phyloP scores from a whole-genome alignment of 2,113 vertebrate genomes.

The Cottus gobio region DNA sequence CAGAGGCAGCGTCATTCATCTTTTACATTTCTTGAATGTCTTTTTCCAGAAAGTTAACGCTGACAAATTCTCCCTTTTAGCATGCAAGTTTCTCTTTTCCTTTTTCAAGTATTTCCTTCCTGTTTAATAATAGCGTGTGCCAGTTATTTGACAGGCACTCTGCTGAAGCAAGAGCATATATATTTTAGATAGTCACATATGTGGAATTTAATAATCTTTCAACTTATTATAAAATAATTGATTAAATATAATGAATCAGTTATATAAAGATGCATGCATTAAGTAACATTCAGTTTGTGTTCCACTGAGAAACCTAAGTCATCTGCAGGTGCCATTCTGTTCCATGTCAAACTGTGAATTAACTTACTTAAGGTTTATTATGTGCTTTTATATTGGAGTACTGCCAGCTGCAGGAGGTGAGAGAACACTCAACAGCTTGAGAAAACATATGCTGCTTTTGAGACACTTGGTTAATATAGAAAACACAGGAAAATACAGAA shows the following conservation, averaged over 20 bases:
- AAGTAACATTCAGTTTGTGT: neutral
- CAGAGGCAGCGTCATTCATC: constrained; percentile 47
- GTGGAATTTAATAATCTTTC: neutral
- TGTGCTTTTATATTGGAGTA: neutral
- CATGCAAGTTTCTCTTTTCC: neutral
- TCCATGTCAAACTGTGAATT: neutral
- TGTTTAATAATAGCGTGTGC: neutral
- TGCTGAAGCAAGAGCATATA: neutral
- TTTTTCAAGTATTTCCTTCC: neutral
- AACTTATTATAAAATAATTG: neutral
- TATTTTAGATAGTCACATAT: neutral
- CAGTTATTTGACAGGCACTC: neutral
- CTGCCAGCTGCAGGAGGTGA: neutral
- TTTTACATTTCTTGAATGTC: constrained; percentile 38
- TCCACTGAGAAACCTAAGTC: neutral
- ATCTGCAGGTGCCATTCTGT: neutral
- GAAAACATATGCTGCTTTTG: neutral
- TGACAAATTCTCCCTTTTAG: constrained; percentile 31
- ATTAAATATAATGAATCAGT: neutral
- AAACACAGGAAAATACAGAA: neutral
- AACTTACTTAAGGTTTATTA: neutral
- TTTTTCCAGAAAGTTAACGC: constrained; percentile 27
- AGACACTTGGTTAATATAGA: neutral
- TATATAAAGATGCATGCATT: neutral
- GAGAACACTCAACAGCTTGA: neutral